Conservation (phyloP, 2,888 invertebrate species). For the Auanema freiburgensis region DNA sequence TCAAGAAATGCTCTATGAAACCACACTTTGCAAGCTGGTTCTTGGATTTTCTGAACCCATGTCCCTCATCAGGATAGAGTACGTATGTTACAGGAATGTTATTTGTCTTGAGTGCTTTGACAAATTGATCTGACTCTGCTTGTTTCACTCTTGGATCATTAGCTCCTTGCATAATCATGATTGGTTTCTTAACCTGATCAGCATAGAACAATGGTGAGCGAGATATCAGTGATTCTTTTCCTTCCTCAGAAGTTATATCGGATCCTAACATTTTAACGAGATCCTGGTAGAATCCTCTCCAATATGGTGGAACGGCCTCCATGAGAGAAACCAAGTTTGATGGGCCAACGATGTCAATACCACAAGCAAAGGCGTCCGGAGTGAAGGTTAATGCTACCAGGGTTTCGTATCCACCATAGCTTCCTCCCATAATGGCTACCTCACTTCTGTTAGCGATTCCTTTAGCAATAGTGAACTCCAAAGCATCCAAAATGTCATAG, state of each 20-base stretch:
- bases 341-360: conserved; percentile 63
- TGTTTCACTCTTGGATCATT: conserved; percentile 63
- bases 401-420: conserved; percentile 63
- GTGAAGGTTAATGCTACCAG: conserved; percentile 63
- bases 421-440: conserved; percentile 58
- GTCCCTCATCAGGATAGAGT: conserved; percentile 62
- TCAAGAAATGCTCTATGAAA: conserved; percentile 60
- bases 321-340: conserved; percentile 60
- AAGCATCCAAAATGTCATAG: conserved; percentile 61
- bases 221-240: conserved; percentile 53
- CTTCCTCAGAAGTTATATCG: conserved; percentile 48
- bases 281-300: conserved; percentile 62
- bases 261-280: conserved; percentile 55
- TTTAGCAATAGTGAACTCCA: conserved; percentile 56
- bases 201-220: conserved; percentile 62
- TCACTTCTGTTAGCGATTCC: conserved; percentile 52
- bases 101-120: conserved; percentile 55
- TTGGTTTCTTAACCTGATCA: conserved; percentile 55
- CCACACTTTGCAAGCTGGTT: conserved; percentile 57
- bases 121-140: conserved; percentile 61
- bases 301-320: conserved; percentile 63
- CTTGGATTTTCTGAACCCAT: conserved; percentile 53
- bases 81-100: conserved; percentile 62
- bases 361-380: conserved; percentile 61
- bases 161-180: conserved; percentile 62